phyloP scores from a whole-genome alignment of 2,888 invertebrate genomes.

The Heliconius hortense region DNA sequence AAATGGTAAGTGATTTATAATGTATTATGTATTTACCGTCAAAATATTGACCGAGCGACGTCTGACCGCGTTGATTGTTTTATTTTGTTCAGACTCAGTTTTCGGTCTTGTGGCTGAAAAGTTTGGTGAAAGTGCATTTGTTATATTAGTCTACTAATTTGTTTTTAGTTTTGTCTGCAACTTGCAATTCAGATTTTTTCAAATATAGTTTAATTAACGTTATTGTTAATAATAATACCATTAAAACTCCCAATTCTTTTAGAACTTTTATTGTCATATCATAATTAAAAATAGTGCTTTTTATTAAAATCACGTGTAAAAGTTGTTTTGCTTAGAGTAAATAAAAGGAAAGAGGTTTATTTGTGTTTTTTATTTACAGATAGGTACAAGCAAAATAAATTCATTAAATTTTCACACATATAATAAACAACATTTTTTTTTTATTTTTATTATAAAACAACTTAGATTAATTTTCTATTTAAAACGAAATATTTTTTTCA shows the following conservation, averaged over 20 bases:
- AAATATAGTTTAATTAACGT: neutral
- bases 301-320: no score
- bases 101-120: conserved; percentile 8
- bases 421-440: no score
- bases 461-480: no score
- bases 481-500: no score
- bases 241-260: no score
- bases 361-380: no score
- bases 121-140: conserved; percentile 40
- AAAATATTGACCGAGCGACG: conserved; percentile 31
- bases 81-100: conserved; percentile 15
- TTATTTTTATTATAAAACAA: no score
- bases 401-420: no score
- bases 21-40: conserved; percentile 36
- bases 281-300: no score
- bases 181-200: neutral
- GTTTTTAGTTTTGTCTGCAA: neutral
- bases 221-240: neutral
- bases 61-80: conserved; percentile 10
- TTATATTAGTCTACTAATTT: conserved; percentile 12
- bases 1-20: conserved; percentile 57
- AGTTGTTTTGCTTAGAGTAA: neutral
- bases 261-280: no score
- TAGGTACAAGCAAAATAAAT: no score
- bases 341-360: no score